phyloP scores from a whole-genome alignment of 2,888 invertebrate species.

The Chaetogeoica ovagalla region DNA sequence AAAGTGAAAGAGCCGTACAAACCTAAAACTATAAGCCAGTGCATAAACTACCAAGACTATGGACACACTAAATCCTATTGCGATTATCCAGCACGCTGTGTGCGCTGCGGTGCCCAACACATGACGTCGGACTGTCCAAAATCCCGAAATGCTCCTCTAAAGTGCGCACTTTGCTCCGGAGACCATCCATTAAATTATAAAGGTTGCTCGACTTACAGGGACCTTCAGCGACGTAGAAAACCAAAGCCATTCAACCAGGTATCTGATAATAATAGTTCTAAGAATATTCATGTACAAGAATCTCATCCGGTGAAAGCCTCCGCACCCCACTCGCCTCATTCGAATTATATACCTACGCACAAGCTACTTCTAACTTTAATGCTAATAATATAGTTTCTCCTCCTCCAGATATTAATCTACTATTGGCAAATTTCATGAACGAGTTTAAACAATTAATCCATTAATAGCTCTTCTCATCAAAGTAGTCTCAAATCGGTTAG shows the following conservation, averaged over 20 bases:
- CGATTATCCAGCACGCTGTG: neutral
- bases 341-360: conserved; percentile 25
- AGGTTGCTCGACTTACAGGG: neutral
- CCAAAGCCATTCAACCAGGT: neutral
- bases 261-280: conserved; percentile 25
- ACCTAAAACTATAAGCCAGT: too few relatives aligned
- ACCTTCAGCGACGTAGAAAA: neutral
- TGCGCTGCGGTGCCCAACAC: neutral
- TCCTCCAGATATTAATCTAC: conserved; percentile 13
- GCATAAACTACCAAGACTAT: too few relatives aligned
- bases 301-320: conserved; percentile 7
- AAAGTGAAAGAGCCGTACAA: too few relatives aligned
- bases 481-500: conserved; percentile 13
- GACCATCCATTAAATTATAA: conserved; percentile 5
- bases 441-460: conserved; percentile 26
- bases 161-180: neutral
- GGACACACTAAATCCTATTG: neutral
- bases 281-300: conserved; percentile 20
- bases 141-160: neutral
- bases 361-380: neutral
- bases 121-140: neutral
- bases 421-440: conserved; percentile 5
- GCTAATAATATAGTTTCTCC: neutral
- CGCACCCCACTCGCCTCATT: neutral
- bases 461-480: conserved; percentile 12